Evolutionary conservation across 2,113 vertebrate genomes (phyloP).

Genomic region (Leiothrix lutea): DNA sequence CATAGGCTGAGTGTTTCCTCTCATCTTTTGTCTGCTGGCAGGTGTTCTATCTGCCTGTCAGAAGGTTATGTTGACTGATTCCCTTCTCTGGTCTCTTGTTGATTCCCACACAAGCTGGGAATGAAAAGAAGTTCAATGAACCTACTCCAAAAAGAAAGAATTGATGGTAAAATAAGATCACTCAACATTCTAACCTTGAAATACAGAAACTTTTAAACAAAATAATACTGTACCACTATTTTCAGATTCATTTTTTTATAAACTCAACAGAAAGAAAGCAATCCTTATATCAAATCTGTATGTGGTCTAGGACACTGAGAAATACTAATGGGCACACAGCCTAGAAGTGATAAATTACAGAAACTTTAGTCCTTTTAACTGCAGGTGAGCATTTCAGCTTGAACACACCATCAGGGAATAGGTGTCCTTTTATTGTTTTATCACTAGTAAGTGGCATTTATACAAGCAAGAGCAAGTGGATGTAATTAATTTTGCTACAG

Average conservation of each 20-base stretch:
- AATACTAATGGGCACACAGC: not conserved
- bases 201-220: not conserved
- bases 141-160: not conserved
- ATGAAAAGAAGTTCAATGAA: not conserved
- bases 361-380: not conserved
- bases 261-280: not conserved
- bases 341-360: not conserved
- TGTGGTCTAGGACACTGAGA: not conserved
- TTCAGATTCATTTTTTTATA: not conserved
- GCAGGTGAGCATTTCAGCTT: not conserved
- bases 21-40: not conserved
- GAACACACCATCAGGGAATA: not conserved
- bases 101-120: not conserved
- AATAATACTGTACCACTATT: not conserved
- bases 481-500: not conserved
- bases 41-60: not conserved
- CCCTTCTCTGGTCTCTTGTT: not conserved
- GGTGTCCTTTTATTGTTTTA: not conserved
- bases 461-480: not conserved
- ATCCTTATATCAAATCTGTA: not conserved
- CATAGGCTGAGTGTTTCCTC: not conserved
- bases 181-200: not conserved
- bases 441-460: not conserved
- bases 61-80: not conserved
- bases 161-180: not conserved